phyloP scores from a whole-genome alignment of 1,140 invertebrate genomes.

The Trachymyrmex cornetzi region DNA sequence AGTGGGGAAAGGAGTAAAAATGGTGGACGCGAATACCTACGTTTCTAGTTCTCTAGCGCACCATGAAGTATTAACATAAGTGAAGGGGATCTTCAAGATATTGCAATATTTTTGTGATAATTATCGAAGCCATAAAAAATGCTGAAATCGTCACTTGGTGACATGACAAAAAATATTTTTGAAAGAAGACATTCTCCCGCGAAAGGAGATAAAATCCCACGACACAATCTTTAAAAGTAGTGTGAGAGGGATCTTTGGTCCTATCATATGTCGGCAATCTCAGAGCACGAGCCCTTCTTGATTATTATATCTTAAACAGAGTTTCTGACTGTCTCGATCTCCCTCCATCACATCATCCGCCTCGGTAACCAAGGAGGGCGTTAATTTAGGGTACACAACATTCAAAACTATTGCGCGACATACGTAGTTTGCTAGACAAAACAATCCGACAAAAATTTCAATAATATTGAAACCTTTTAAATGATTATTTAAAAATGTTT shows the following conservation, averaged over 20 bases:
- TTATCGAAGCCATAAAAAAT: neutral
- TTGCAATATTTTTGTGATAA: neutral
- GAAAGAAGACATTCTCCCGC: constrained; percentile 46
- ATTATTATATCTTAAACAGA: too few species aligned
- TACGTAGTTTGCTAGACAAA: neutral
- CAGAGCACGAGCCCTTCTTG: neutral
- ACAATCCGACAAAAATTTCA: neutral
- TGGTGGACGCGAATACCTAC: too few species aligned
- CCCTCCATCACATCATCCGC: neutral
- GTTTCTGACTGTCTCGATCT: constrained; percentile 22
- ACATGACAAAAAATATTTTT: constrained; percentile 64
- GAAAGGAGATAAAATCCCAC: constrained; percentile 39
- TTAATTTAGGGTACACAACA: constrained; percentile 24
- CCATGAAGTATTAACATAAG: neutral
- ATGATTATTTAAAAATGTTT: neutral
- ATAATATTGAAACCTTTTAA: neutral
- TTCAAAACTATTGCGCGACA: neutral
- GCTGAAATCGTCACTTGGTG: neutral
- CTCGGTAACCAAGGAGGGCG: neutral
- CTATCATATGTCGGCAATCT: constrained; percentile 54
- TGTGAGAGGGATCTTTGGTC: neutral
- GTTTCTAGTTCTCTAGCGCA: too few species aligned
- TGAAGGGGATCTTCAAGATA: neutral
- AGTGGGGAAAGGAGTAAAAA: too few species aligned
- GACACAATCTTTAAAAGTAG: neutral